These are phyloP conservation scores for Ptilorrhoa leucosticta DNA, from an alignment of 2,113 vertebrate species.

Conservation along the genomic window DNA sequence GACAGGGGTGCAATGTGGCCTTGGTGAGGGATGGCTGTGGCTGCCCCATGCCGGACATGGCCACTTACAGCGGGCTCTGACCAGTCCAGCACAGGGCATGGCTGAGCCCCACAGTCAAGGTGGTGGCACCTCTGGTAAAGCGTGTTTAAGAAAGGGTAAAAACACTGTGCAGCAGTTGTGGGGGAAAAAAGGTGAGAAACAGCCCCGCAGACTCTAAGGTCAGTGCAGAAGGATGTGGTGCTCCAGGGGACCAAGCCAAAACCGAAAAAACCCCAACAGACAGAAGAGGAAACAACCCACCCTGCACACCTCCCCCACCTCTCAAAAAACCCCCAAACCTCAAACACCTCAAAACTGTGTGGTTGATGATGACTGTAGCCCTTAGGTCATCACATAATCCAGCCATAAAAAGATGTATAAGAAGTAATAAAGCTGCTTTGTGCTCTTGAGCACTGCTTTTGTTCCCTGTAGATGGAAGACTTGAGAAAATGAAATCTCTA, in stretches of 20 bases:
- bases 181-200: neutral
- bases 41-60: fast-evolving
- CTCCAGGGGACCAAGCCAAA: neutral
- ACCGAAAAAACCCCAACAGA: neutral
- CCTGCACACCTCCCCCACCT: neutral
- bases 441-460: neutral
- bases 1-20: neutral
- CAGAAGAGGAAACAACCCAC: neutral
- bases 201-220: neutral
- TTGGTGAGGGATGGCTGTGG: neutral
- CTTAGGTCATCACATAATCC: neutral
- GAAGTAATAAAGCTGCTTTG: neutral
- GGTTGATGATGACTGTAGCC: neutral
- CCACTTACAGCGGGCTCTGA: fast-evolving
- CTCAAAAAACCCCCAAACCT: neutral
- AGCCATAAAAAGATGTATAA: neutral
- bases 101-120: too few species aligned
- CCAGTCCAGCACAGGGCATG: neutral
- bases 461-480: neutral
- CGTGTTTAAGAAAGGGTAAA: fast-evolving
- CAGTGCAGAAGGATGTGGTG: neutral
- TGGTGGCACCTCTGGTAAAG: neutral
- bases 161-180: neutral
- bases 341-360: neutral
- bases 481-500: neutral